Base-by-base conservation (phyloP, 2,888 invertebrate genomes). In the Horisme vitalbata region DNA sequence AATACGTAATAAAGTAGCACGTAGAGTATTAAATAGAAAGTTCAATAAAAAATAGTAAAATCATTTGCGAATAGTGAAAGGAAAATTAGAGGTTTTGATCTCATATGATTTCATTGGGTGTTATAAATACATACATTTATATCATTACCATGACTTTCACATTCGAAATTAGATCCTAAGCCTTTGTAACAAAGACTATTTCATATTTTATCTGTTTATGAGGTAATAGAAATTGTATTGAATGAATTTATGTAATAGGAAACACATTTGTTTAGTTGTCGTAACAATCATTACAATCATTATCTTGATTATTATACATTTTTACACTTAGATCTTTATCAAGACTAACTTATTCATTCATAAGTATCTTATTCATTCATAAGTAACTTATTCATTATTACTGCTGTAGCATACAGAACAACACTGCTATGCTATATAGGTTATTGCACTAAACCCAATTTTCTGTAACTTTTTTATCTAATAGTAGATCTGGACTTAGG, bases 21-120 rank as follows among this genome's bases (percentile, higher is more conserved):
- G 75, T 76, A 73, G 63, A 65, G 68, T 78, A 81, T 79, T 79
- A 79, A 79, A 81, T 83, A 83, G 83, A 85, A 84, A 86, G 85
- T 83, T 33, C 52, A 71, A 77, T 80, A 76, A 77, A 83, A n/a
- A 79, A 76, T 75, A 71, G 68, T 72, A 75, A 75, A 80, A 79
- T 76, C 69, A 72, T 56, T 71, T 60, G 65, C 64, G 50, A 65
- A 59, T 61, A 79, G 84, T 82, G 83, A 86, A 83, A 85, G 86
- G 83, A 78, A 79, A 79, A 79, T 78, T 73, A 74, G 70, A 65
- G 61, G 69, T 66, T 71, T 45, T 58, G 51, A 63, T 64, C 71
- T 75, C 74, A 71, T 63, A 70, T 65, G 68, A 61, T 66, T 68
- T 61, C 69, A 75, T 72, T 65, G 65, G n/a, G 55, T 59, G 58